Evolutionary conservation across 2,888 invertebrate species (phyloP), one percentile per base, ranked within the genome.

Genomic region (Acleris cristana): DNA sequence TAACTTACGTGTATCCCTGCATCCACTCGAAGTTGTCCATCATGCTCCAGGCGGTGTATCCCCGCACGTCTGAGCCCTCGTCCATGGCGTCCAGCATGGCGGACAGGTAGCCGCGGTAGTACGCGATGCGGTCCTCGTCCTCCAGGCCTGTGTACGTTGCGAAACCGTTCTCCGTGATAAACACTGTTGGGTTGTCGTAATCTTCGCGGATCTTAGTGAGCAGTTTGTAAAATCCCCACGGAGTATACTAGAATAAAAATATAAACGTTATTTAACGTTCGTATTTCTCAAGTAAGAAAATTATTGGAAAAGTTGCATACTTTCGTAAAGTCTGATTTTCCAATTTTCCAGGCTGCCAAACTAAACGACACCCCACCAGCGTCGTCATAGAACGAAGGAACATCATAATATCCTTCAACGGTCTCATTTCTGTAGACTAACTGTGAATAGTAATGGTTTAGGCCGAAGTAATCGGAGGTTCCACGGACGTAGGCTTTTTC

Each of bases 1-100:
- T n/a, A 34, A 81, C 90, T 90, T 82, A 93, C 89, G 79, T 83
- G 76, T 94, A 95, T 54, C 95, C 95, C 45, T 74, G 64, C 19
- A 80, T 73, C 94, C 95, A 95, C 80, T 95, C 95, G 73, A 95
- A 94, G 76, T 94, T 94, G 74, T 95, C 95, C 84, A 95, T 86
- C 1, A 95, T 81, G 62, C 94, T 94, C 94, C 95, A 95, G 6
- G 92, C 92, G 0, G 93, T 89, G 79, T 94, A 95, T 0, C 90
- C 94, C 53, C 73, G 76, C 2, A 94, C 74, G 61, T 92, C 80
- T 14, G 87, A 89, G 0, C 89, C 89, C 23, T 92, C 89, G 10
- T 88, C 84, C 0, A 92, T 80, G 1, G 93, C 92, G 52, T 90
- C 83, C 64, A 92, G 70, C 74, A 93, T 73, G 30, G 86, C 88